Conservation (phyloP, 2,113 vertebrate genomes). For the Rhabdomys dilectus region DNA sequence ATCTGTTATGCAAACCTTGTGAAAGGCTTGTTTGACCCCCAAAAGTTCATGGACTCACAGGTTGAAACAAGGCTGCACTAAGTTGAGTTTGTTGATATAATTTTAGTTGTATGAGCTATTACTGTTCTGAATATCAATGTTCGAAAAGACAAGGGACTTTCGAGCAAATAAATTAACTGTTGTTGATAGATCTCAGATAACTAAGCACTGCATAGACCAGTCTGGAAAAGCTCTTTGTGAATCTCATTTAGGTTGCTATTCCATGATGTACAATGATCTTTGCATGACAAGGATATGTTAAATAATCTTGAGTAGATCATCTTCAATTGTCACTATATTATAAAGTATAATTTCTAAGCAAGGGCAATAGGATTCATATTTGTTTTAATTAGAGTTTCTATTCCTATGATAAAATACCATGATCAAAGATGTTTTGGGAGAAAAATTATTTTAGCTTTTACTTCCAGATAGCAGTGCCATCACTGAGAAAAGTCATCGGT, state of each 20-base stretch:
- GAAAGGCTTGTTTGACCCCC: neutral
- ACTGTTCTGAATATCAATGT: neutral
- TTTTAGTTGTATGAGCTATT: neutral
- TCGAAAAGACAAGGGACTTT: constrained; percentile 26
- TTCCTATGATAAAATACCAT: neutral
- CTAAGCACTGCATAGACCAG: neutral
- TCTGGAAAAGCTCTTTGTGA: neutral
- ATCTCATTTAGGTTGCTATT: neutral
- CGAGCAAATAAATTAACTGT: neutral
- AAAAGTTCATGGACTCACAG: neutral
- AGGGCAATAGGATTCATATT: neutral
- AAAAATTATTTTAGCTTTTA: neutral
- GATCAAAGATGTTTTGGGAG: neutral
- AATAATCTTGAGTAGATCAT: neutral
- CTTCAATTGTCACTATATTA: neutral
- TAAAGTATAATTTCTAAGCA: constrained; percentile 23
- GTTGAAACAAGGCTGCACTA: neutral
- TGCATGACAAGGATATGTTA: neutral
- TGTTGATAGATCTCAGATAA: neutral
- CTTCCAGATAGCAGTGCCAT: neutral
- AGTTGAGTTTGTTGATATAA: neutral
- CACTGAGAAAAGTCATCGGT: neutral
- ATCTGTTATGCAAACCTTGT: neutral
- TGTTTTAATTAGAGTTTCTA: neutral
- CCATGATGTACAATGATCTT: neutral